phyloP scores from a whole-genome alignment of 2,888 invertebrate genomes.

The Dorcus parallelipipedus region DNA sequence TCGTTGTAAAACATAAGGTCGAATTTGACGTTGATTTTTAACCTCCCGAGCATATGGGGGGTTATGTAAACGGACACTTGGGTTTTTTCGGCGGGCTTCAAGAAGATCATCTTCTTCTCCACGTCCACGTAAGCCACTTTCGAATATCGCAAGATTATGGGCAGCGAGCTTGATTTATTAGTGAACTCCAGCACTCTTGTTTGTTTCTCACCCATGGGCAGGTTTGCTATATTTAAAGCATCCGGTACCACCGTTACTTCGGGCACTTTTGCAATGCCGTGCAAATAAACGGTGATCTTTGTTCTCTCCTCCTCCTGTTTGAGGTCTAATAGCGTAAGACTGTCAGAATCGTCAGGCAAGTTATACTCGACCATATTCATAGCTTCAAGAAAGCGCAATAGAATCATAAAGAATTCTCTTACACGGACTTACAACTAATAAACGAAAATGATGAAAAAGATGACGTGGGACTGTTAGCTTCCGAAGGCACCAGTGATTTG shows the following conservation, averaged over 20 bases:
- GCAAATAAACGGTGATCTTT: not conserved
- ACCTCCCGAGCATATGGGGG: slow-evolving; percentile 27
- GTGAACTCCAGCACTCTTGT: slow-evolving; percentile 6
- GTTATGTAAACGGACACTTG: slow-evolving; percentile 28
- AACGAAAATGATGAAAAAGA: no score
- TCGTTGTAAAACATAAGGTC: slow-evolving; percentile 26
- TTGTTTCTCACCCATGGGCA: not conserved
- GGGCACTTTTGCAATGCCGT: slow-evolving; percentile 1
- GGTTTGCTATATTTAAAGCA: not conserved
- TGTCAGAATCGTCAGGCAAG: no score
- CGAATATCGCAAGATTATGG: slow-evolving; percentile 30
- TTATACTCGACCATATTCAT: no score
- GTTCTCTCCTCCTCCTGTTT: not conserved
- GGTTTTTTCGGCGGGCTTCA: slow-evolving; percentile 22
- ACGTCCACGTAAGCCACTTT: slow-evolving; percentile 37
- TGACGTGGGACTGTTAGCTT: no score
- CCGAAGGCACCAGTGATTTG: no score
- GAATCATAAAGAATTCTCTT: no score
- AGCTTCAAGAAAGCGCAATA: no score
- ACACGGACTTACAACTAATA: no score
- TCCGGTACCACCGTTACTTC: slow-evolving; percentile 7
- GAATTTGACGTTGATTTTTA: slow-evolving; percentile 24
- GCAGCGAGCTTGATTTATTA: slow-evolving; percentile 31
- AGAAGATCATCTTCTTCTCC: slow-evolving; percentile 22
- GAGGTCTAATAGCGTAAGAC: no score